Conservation (phyloP, 2,797 vertebrate species). For the Betta splendens region DNA sequence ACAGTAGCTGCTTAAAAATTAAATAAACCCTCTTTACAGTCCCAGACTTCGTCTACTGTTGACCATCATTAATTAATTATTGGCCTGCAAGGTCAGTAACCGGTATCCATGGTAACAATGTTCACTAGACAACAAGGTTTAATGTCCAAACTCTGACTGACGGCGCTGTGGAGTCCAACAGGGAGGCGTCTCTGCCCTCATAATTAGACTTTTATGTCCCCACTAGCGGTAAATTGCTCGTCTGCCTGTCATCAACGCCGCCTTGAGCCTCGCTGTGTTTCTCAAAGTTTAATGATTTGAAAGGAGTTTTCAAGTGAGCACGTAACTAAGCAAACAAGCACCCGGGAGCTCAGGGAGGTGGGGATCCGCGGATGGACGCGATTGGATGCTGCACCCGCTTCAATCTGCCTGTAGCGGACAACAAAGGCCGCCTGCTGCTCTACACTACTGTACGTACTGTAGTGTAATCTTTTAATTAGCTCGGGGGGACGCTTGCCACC, state of each 20-base stretch:
- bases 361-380: constrained; percentile 24
- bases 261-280: constrained; percentile 48
- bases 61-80: not conserved
- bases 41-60: not conserved
- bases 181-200: constrained; percentile 14
- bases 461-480: constrained; percentile 59
- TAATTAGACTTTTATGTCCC: constrained; percentile 48
- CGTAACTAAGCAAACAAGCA: constrained; percentile 42
- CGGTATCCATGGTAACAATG: not conserved
- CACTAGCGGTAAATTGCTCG: constrained; percentile 62
- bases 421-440: constrained; percentile 30
- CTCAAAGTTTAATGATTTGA: constrained; percentile 71
- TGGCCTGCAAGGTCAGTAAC: not conserved
- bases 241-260: constrained; percentile 54
- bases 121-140: too few relatives aligned
- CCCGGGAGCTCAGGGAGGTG: constrained; percentile 32
- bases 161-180: constrained; percentile 28
- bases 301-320: constrained; percentile 57
- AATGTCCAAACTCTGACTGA: too few relatives aligned
- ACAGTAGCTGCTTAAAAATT: not conserved
- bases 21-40: not conserved
- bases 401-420: constrained; percentile 7
- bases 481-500: constrained; percentile 4
- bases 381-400: constrained; percentile 57
- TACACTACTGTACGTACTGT: constrained; percentile 6